Base-by-base conservation (phyloP, 2,113 vertebrate species). In the Physeter macrocephalus region DNA sequence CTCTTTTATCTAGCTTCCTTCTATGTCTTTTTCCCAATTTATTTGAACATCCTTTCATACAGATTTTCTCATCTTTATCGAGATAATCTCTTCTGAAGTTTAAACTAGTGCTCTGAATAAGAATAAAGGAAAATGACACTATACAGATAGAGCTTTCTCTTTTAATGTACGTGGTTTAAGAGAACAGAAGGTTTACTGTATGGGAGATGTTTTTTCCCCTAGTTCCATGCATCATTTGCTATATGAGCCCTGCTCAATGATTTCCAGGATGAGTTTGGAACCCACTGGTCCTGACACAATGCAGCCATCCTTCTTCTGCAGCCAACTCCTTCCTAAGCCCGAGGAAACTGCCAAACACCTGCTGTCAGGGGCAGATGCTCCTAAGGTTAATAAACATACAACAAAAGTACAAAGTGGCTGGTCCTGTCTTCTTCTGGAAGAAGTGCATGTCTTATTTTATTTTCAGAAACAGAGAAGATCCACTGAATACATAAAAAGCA, bases 41-140 rank as follows among this genome's bases (percentile, higher is more conserved):
- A 29, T 84, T 62, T 81, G 57, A 90, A 84, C 25, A n/a, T 67
- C 67, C 29, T 97, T 96, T 91, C 88, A 97, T 97, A 96, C n/a
- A 93, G 13, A 77, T 93, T 85, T 97, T 94, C 64, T 83, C 39
- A 66, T 88, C 31, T 43, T 88, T 72, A 39, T 27, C 62, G 43
- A 39, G 27, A 91, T 66, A 92, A 83, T 82, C n/a, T 82, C 57
- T 94, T 95, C 69, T 89, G 34, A 82, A 92, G 36, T 17, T 89
- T 64, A 66, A 27, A 82, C 23, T 59, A 78, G 34, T 82, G 20
- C 18, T 78, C 75, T 94, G 61, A 96, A 77, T 94, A 88, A 84
- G 29, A 90, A 96, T 93, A 82, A 96, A 97, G 90, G 52, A 59
- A 93, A 97, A 59, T 20, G 36, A 21, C 21, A 25, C 29, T 34